Evolutionary conservation across 2,888 invertebrate genomes (phyloP).

Genomic region (Laspeyria flexula): DNA sequence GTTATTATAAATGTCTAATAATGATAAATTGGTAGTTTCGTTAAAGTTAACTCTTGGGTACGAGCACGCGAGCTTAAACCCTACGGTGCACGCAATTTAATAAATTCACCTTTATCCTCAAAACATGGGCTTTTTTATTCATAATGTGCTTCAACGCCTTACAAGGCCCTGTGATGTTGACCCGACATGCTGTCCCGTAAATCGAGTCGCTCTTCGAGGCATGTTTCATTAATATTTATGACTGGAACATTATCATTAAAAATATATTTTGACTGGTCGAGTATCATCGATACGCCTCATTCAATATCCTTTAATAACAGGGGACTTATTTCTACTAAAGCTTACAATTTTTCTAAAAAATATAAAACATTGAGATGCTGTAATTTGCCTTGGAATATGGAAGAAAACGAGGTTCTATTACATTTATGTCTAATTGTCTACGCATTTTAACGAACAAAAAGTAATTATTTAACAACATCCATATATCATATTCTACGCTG

Average conservation of each 20-base stretch:
- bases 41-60: conserved; percentile 33
- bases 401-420: too few species aligned
- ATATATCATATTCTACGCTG: not conserved
- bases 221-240: conserved; percentile 82
- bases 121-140: conserved; percentile 34
- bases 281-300: conserved; percentile 62
- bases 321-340: too few species aligned
- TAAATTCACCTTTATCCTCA: conserved; percentile 41
- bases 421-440: too few species aligned
- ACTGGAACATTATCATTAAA: conserved; percentile 80
- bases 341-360: too few species aligned
- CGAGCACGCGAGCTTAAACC: conserved; percentile 40
- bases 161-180: conserved; percentile 52
- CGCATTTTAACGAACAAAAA: too few species aligned
- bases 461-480: too few species aligned
- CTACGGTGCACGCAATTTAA: conserved; percentile 46
- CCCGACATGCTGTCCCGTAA: conserved; percentile 57
- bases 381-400: too few species aligned
- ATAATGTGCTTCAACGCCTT: conserved; percentile 37
- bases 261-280: conserved; percentile 70
- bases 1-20: conserved; percentile 35
- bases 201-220: conserved; percentile 61
- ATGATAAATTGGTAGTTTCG: conserved; percentile 41
- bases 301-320: conserved; percentile 54
- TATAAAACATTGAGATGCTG: too few species aligned